Evolutionary conservation across 1,140 invertebrate species (phyloP).

Genomic region (Drosophila hydei): DNA sequence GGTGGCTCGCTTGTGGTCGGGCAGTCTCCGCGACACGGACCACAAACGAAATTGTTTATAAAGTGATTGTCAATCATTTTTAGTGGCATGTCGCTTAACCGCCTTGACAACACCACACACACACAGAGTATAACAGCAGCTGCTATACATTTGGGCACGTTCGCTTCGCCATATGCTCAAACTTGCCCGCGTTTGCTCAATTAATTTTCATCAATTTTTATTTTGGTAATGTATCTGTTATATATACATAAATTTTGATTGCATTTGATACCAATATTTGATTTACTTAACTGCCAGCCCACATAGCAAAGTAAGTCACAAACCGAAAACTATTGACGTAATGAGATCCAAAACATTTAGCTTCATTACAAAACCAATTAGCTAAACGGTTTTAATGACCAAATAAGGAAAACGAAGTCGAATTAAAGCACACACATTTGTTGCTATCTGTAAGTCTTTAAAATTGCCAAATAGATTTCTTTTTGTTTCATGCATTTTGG

Average conservation of each 20-base stretch:
- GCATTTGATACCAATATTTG: neutral
- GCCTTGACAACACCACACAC: constrained; percentile 67
- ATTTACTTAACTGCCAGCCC: constrained; percentile 5
- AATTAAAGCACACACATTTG: constrained; percentile 32
- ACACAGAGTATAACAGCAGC: constrained; percentile 53
- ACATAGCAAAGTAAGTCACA: constrained; percentile 5
- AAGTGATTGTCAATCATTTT: constrained; percentile 82
- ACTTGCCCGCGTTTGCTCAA: constrained; percentile 43
- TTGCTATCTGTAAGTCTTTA: constrained; percentile 9
- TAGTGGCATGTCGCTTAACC: constrained; percentile 78
- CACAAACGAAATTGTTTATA: constrained; percentile 74
- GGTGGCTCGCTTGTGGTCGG: constrained; percentile 48
- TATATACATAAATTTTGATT: neutral
- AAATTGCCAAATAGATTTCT: constrained; percentile 36
- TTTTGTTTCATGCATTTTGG: constrained; percentile 51
- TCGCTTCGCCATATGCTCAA: constrained; percentile 28
- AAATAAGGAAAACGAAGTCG: constrained; percentile 46
- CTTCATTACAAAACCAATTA: constrained; percentile 45
- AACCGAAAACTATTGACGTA: constrained; percentile 5
- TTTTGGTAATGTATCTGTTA: constrained; percentile 2
- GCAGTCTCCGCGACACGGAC: constrained; percentile 41
- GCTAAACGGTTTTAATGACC: constrained; percentile 53
- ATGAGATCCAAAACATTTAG: constrained; percentile 24
- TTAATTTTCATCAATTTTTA: constrained; percentile 46
- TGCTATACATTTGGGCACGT: constrained; percentile 64